Percentiles rank a stretch among this genome's conserved stretches.
Conservation (phyloP, 2,888 invertebrate species). For the Calameuta filiformis region DNA sequence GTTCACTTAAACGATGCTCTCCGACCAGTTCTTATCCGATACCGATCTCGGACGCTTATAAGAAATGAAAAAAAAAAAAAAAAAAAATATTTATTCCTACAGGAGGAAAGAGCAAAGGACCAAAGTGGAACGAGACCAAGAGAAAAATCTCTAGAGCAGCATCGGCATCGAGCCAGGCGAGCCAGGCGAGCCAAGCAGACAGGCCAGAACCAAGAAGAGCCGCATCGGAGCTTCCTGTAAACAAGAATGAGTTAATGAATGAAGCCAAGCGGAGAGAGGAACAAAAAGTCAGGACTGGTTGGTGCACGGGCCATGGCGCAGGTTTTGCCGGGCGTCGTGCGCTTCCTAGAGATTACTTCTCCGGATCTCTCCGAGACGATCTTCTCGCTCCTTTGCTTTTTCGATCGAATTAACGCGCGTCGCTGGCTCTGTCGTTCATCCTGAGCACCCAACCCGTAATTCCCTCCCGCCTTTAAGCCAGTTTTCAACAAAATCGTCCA, state of each 20-base stretch:
- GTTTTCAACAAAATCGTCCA: no score
- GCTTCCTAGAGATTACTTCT: conserved; percentile 25
- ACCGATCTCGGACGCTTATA: no score
- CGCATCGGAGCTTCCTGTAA: conserved; percentile 49
- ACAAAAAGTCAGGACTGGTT: conserved; percentile 41
- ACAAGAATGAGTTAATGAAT: conserved; percentile 53
- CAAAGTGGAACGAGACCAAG: conserved; percentile 22
- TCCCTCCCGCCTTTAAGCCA: no score
- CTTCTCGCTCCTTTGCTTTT: conserved; percentile 16
- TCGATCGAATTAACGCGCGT: conserved; percentile 32
- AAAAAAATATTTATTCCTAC: neutral
- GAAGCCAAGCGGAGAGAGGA: conserved; percentile 33
- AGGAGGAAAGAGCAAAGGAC: neutral
- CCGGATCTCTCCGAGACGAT: conserved; percentile 18
- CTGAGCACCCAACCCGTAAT: neutral
- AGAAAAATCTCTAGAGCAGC: no score
- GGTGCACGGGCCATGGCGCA: conserved; percentile 20
- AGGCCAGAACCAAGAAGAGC: conserved; percentile 30
- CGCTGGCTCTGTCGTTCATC: conserved; percentile 20
- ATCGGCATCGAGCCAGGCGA: neutral
- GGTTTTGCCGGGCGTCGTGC: conserved; percentile 29
- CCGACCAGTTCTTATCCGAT: no score
- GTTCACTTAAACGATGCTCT: no score
- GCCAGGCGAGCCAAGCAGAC: conserved; percentile 22
- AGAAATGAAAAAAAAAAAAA: neutral